Conservation (phyloP, 2,888 invertebrate species). For the Heliconius erato region DNA sequence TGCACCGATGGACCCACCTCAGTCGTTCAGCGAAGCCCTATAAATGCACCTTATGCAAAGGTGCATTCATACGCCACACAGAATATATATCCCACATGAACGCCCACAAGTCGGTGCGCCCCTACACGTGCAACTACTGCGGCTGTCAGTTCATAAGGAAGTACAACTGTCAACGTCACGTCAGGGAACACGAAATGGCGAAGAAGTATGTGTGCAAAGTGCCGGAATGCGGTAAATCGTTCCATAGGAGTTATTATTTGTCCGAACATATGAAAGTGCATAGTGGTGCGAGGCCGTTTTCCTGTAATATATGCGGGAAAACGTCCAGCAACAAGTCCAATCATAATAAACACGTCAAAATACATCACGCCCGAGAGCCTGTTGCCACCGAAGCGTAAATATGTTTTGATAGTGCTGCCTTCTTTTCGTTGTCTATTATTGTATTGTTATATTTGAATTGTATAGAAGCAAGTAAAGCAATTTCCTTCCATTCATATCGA, state of each 20-base stretch:
- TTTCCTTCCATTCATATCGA: background rate
- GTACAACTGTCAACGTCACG: conserved; percentile 94
- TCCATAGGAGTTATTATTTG: conserved; percentile 94
- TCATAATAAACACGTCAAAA: conserved; percentile 95
- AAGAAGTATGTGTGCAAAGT: conserved; percentile 91
- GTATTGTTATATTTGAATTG: background rate
- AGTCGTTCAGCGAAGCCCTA: conserved; percentile 93
- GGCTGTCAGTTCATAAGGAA: conserved; percentile 95
- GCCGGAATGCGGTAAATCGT: conserved; percentile 92
- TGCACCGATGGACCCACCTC: conserved; percentile 96
- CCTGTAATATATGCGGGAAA: conserved; percentile 95
- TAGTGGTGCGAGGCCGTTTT: conserved; percentile 92
- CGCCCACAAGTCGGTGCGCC: conserved; percentile 92
- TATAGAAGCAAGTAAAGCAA: background rate
- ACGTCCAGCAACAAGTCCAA: conserved; percentile 95
- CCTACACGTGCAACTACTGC: conserved; percentile 95
- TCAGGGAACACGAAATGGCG: conserved; percentile 91
- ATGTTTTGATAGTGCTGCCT: conserved; percentile 17
- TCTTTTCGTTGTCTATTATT: background rate
- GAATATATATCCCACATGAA: conserved; percentile 94
- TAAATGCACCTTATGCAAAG: conserved; percentile 93
- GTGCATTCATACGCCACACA: conserved; percentile 92
- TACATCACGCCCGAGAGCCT: conserved; percentile 95
- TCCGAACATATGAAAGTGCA: conserved; percentile 95
- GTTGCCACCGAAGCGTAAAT: conserved; percentile 92